phyloP scores from a whole-genome alignment of 2,797 vertebrate genomes.

The Triplophysa yarkandensis region DNA sequence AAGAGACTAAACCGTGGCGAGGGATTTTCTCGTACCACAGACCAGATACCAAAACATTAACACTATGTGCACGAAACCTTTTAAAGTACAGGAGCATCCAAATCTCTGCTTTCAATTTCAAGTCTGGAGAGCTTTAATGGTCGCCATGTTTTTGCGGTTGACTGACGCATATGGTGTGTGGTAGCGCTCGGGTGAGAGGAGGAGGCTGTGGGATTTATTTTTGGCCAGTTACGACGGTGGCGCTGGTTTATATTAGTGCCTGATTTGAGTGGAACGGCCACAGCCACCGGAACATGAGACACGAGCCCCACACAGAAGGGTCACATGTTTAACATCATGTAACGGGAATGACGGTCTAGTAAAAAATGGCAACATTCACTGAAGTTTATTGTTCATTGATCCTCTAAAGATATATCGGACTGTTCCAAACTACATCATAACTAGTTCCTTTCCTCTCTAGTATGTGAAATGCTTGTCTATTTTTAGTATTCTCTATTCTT shows the following conservation, averaged over 20 bases:
- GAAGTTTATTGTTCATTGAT: neutral
- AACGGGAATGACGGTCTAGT: conserved; percentile 8
- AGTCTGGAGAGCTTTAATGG: conserved; percentile 70
- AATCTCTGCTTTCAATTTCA: conserved; percentile 76
- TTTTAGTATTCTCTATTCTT: too few species aligned
- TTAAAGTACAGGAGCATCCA: too few species aligned
- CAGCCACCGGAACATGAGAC: conserved; percentile 38
- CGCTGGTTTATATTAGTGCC: conserved; percentile 34
- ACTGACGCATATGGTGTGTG: conserved; percentile 74
- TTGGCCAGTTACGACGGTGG: conserved; percentile 35
- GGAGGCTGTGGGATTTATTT: conserved; percentile 39
- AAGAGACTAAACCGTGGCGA: neutral
- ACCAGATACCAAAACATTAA: neutral
- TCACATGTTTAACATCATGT: conserved; percentile 39
- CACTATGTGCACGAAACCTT: neutral
- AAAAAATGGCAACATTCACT: neutral
- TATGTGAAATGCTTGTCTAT: too few species aligned
- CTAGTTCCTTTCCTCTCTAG: too few species aligned
- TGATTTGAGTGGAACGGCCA: conserved; percentile 24
- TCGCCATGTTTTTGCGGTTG: conserved; percentile 72
- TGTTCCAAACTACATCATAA: too few species aligned
- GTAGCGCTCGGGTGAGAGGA: conserved; percentile 45
- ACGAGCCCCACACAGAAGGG: conserved; percentile 5
- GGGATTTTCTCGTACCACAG: neutral
- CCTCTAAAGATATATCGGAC: too few species aligned